Evolutionary conservation across 2,888 invertebrate species (phyloP).

Genomic region (Allophyes oxyacanthae): DNA sequence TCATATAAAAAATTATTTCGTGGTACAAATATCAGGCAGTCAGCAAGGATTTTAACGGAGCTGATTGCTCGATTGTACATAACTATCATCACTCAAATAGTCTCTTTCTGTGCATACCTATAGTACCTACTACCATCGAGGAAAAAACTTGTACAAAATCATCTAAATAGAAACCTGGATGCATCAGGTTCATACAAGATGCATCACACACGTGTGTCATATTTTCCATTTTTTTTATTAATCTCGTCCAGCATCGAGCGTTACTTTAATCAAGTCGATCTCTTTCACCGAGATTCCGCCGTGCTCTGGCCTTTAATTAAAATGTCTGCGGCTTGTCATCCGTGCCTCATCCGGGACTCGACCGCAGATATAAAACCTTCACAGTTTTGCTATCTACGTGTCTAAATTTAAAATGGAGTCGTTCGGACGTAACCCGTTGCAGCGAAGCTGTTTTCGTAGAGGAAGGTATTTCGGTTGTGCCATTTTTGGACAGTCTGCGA

Average conservation of each 20-base stretch:
- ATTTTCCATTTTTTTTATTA: slow-evolving; percentile 33
- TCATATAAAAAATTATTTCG: too few species aligned
- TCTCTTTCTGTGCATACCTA: too few species aligned
- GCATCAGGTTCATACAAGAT: not conserved
- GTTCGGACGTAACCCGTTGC: slow-evolving; percentile 15
- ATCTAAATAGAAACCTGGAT: not conserved
- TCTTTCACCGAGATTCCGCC: slow-evolving; percentile 36
- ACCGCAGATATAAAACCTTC: slow-evolving; percentile 53
- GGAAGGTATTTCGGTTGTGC: slow-evolving; percentile 13
- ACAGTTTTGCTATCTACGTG: slow-evolving; percentile 40
- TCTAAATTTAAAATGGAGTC: slow-evolving; percentile 51
- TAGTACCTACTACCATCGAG: too few species aligned
- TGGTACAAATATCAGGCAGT: too few species aligned
- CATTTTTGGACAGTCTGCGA: slow-evolving; percentile 3
- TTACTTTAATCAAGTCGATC: slow-evolving; percentile 49
- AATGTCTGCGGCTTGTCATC: slow-evolving; percentile 65
- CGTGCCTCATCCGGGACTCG: slow-evolving; percentile 44
- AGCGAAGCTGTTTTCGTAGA: slow-evolving; percentile 10
- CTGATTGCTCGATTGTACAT: too few species aligned
- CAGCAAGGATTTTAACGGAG: too few species aligned
- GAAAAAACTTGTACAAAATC: not conserved
- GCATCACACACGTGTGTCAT: slow-evolving; percentile 1
- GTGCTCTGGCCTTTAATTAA: slow-evolving; percentile 61
- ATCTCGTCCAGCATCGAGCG: slow-evolving; percentile 29
- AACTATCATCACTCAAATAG: too few species aligned